Evolutionary conservation across 2,888 invertebrate genomes (phyloP), one percentile per base, ranked within the genome.

Genomic region (Gymnosoma rotundatum): DNA sequence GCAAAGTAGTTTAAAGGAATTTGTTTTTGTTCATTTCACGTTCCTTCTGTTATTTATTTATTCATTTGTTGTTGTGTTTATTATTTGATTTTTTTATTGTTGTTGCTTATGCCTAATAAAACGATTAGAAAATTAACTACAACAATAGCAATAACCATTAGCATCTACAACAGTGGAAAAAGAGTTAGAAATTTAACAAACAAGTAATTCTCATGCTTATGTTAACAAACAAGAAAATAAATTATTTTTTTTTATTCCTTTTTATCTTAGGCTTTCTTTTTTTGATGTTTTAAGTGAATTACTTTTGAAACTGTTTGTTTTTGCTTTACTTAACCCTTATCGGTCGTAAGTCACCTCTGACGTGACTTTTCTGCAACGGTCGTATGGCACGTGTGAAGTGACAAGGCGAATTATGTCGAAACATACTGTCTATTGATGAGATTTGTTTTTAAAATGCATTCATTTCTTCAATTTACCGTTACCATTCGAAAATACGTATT

Each of bases 51-150:
- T 45, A 20, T 63, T 36, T n/a, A 20, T 48, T 78, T 32, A 20
- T 63, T 36, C n/a, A 20, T 36, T 78, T 18, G n/a, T 48, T 42
- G 10, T 12, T 42, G 42, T 18, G 5, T 21, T 54, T 63, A 6
- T 48, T 48, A 38, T 42, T 42, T 73, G 42, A 21, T 48, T 25
- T 20, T 78, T 12, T 60, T 60, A 21, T 63, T 63, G 9, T 21
- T 64, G 12, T 10, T 58, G 66, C 63, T 12, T 21, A 67, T 72
- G 72, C 52, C 50, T 73, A 75, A 75, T 79, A 79, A 83, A 83
- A 79, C 61, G 80, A 56, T 83, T 80, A 76, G 79, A 80, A 83
- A 70, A 83, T 83, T 72, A 83, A 78, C 54, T 54, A 36, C 72
- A 61, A 73, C 36, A 52, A 61, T 42, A 67, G 32, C 64, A 60